Percentiles rank a stretch among this genome's conserved stretches.
Evolutionary conservation across 2,797 vertebrate species (phyloP).

Genomic region (Otus scops): DNA sequence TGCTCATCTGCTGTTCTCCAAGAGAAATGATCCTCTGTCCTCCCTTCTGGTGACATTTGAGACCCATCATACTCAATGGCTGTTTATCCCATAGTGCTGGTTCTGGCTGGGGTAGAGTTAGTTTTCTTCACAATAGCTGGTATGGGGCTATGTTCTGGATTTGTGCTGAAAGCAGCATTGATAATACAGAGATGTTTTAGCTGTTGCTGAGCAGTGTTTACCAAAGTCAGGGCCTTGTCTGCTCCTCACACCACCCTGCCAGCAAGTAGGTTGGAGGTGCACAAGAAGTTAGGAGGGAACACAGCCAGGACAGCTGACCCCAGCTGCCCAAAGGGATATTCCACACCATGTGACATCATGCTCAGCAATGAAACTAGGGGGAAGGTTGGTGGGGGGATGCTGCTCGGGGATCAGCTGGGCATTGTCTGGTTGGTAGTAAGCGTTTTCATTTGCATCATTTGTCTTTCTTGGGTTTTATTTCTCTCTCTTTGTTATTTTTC

Average conservation of each 20-base stretch:
- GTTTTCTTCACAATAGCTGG: not conserved
- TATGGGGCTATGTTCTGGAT: not conserved
- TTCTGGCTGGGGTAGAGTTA: not conserved
- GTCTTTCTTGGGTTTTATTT: not conserved
- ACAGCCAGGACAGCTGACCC: too few relatives aligned
- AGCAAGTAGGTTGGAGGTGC: not conserved
- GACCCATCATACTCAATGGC: not conserved
- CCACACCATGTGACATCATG: too few relatives aligned
- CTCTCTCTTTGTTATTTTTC: not conserved
- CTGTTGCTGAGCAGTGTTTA: not conserved
- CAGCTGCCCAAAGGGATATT: too few relatives aligned
- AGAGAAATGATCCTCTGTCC: not conserved
- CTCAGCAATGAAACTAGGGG: not conserved
- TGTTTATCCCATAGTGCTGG: not conserved
- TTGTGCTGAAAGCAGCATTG: not conserved
- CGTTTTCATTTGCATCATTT: not conserved
- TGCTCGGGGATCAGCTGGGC: not conserved
- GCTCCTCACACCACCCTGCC: not conserved
- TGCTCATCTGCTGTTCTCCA: not conserved
- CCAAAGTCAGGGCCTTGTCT: too few relatives aligned
- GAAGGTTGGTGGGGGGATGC: rapidly evolving
- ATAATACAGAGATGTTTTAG: not conserved
- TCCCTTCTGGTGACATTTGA: not conserved
- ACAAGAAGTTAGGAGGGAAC: not conserved
- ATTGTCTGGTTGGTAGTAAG: rapidly evolving